These are phyloP conservation scores for Metopia argyrocephala DNA, from an alignment of 2,888 invertebrate genomes.

Conservation along the genomic window DNA sequence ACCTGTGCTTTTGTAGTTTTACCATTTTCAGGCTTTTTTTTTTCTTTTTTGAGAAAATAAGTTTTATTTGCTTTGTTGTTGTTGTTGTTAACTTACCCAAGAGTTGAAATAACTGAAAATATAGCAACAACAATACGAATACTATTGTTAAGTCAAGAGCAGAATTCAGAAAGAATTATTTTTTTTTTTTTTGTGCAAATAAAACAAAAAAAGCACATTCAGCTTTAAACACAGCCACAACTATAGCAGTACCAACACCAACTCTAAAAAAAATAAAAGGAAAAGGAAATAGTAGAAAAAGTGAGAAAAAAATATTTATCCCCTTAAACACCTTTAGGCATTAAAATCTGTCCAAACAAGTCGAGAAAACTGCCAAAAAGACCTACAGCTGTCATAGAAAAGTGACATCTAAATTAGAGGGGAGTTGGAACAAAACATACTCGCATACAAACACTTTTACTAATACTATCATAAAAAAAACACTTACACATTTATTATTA, in stretches of 20 bases:
- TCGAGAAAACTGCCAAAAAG: constrained; percentile 62
- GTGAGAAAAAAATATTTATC: constrained; percentile 37
- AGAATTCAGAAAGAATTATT: too few species aligned
- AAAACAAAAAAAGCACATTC: constrained; percentile 6
- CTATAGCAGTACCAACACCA: background rate
- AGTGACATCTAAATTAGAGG: constrained; percentile 66
- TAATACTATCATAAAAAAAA: background rate
- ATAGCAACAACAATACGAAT: too few species aligned
- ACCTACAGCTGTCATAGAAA: constrained; percentile 66
- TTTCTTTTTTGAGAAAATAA: too few species aligned
- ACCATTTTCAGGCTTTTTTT: constrained; percentile 23
- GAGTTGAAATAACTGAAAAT: too few species aligned
- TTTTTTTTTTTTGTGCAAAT: background rate
- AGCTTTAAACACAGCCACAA: too few species aligned
- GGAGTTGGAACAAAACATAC: constrained; percentile 33
- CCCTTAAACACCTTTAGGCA: constrained; percentile 56
- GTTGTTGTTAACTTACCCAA: too few species aligned
- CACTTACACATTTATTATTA: background rate
- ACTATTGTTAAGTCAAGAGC: too few species aligned
- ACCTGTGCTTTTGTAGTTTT: background rate
- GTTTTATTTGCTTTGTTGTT: constrained; percentile 12
- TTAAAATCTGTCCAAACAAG: constrained; percentile 62
- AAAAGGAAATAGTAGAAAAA: background rate
- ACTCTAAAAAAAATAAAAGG: background rate
- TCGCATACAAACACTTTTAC: background rate